Base-by-base conservation (phyloP, 1,140 invertebrate species). In the Anadara kagoshimensis region DNA sequence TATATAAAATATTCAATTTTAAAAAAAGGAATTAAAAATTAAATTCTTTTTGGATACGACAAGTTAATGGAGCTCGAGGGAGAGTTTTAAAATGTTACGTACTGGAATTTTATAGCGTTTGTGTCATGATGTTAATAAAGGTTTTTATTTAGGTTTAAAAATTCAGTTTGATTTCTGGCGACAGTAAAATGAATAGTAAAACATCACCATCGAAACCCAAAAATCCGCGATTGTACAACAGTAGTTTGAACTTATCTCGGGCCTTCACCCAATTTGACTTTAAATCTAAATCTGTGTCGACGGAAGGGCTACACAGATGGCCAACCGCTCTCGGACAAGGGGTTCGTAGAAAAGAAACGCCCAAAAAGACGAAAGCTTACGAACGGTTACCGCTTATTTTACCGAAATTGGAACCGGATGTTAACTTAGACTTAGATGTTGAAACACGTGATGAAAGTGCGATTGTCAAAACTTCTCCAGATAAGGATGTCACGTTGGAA, bases 251-350 rank as follows among this genome's bases (percentile, higher is more conserved):
- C 53, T 54, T 75, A 29, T 63, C 73, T 0, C 54, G 64, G 36
- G 64, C 73, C 2, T 47, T 70, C 0, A 75, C 73, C n/a, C 73
- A 75, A 26, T 70, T 70, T 58, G 73, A 75, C 56, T 58, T 75
- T 12, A n/a, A 57, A 11, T 70, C 68, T 36, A 59, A 57, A 20
- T 26, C 66, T 18, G 56, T 66, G 53, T 75, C 73, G 4, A 65
- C 70, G 63, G 73, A 75, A 29, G 18, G 53, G 56, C 63, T 75
- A 3, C 61, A 64, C 43, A 53, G 68, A 44, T 58, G 45, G 16
- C 49, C 70, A 36, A 75, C 73, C n/a, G 54, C 57, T 1, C 22
- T 69, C 18, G 26, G n/a, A 5, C 16, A 41, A 1, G 24, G 22
- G 18, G 47, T 29, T 43, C 64, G 56, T 58, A 59, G 56, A 49